A percentile compares a stretch with the other conserved stretches of the same genome.
Conservation (phyloP, 2,888 invertebrate species). For the Lithodes maja region DNA sequence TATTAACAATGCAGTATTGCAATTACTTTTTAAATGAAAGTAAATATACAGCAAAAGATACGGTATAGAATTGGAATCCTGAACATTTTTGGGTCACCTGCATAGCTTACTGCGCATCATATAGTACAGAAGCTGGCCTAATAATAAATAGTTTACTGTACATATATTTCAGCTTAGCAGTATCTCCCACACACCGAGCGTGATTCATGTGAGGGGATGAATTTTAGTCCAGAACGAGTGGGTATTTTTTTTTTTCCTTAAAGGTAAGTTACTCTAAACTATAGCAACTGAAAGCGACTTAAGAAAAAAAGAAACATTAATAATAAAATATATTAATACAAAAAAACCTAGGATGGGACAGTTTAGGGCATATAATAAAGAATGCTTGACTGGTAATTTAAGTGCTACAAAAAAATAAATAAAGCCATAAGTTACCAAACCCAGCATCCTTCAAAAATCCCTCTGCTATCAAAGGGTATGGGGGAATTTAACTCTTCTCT, state of each 20-base stretch:
- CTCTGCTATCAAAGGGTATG: background rate
- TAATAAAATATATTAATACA: background rate
- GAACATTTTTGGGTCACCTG: too few species aligned
- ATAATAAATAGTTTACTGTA: background rate
- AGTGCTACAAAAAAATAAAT: background rate
- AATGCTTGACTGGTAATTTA: background rate
- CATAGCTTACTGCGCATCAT: background rate
- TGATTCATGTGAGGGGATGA: background rate
- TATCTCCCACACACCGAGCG: background rate
- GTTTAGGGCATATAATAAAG: background rate
- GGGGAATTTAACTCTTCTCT: background rate
- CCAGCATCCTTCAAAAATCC: background rate
- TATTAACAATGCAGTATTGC: too few species aligned
- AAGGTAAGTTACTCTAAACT: background rate
- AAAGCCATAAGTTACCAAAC: background rate
- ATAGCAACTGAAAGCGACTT: slow-evolving; percentile 5
- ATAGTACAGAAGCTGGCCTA: background rate
- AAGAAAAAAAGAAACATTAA: background rate
- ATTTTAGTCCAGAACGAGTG: slow-evolving; percentile 1
- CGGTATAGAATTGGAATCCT: too few species aligned
- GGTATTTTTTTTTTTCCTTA: background rate
- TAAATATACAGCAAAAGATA: too few species aligned
- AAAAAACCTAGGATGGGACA: background rate
- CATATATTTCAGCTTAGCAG: background rate
- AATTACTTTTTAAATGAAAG: too few species aligned